Base-by-base conservation (phyloP, 1,140 invertebrate species). In the Brachystomella parvula region DNA sequence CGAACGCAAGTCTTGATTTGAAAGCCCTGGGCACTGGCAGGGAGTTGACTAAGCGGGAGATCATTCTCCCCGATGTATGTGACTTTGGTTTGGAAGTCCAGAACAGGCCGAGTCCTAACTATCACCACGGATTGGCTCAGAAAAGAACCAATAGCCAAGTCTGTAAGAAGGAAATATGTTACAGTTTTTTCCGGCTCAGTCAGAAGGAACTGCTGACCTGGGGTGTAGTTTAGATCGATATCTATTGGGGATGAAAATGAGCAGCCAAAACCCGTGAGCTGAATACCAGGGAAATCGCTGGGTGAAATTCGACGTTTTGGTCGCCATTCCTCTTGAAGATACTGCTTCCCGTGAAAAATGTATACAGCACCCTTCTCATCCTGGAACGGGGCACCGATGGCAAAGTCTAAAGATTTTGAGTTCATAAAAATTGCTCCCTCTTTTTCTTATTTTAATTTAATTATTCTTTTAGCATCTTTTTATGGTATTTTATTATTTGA, bases 341-440 rank as follows among this genome's bases (percentile, higher is more conserved):
- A 39, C 30, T 32, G 26, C 24, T 77, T 77, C 15, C 82, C 82
- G 72, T 78, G 77, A 74, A 80, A 84, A 53, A 84, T 81, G 72
- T 83, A 84, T 0, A 84, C 77, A 9, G 79, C 77, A 19, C 81
- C 81, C 19, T 61, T 61, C 32, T 79, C 78, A 63, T 76, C 71
- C 63, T 82, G 81, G 74, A 80, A 84, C 0, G 82, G 83, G n/a
- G 83, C 82, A 19, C 82, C 82, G 56, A 83, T 76, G 9, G 75
- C 79, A 33, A 81, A 71, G 73, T 82, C 81, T 63, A 49, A 17
- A 53, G 57, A 47, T 66, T 57, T 61, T 3, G 44, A 64, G 62
- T 63, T 28, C 63, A 47, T 30, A 29, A n/a, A 31, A 49, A 66
- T 47, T n/a, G n/a, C n/a, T n/a, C n/a, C n/a, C n/a, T n/a, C n/a